phyloP scores from a whole-genome alignment of 2,113 vertebrate genomes.

The Ammodramus savannarum region DNA sequence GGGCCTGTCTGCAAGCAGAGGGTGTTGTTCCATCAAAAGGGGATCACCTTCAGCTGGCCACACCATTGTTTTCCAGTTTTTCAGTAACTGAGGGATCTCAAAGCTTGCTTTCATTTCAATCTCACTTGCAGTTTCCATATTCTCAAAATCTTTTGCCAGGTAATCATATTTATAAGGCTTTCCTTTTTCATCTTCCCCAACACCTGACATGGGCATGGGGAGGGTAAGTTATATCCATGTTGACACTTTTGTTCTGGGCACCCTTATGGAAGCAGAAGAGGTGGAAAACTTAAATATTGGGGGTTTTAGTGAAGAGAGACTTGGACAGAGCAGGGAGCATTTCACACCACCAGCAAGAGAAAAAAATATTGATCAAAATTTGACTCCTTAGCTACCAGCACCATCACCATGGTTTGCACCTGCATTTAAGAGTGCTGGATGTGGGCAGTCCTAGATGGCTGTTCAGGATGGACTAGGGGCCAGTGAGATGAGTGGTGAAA shows the following conservation, averaged over 20 bases:
- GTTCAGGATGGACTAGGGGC: background rate
- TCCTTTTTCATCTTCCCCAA: too few relatives aligned
- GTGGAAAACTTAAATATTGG: background rate
- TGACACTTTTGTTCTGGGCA: background rate
- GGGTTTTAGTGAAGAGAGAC: background rate
- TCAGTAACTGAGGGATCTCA: too few relatives aligned
- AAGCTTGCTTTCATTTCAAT: too few relatives aligned
- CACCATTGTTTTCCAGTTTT: too few relatives aligned
- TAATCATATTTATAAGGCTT: too few relatives aligned
- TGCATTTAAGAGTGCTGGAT: background rate
- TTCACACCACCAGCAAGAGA: background rate
- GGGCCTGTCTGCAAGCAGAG: too few relatives aligned
- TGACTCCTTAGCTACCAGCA: background rate
- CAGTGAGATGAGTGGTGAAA: background rate
- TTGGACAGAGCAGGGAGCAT: background rate
- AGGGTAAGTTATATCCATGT: background rate
- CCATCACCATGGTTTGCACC: background rate
- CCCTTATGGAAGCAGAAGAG: background rate
- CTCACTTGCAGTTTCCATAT: too few relatives aligned
- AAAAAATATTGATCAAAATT: background rate
- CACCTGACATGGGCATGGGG: background rate
- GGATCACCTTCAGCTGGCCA: too few relatives aligned
- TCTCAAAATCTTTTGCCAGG: too few relatives aligned
- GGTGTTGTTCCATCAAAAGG: too few relatives aligned
- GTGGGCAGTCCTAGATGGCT: background rate